Percentiles rank a stretch among this genome's conserved stretches.
These are phyloP conservation scores for Schizotus pectinicornis DNA, from an alignment of 2,888 invertebrate genomes.

Conservation along the genomic window DNA sequence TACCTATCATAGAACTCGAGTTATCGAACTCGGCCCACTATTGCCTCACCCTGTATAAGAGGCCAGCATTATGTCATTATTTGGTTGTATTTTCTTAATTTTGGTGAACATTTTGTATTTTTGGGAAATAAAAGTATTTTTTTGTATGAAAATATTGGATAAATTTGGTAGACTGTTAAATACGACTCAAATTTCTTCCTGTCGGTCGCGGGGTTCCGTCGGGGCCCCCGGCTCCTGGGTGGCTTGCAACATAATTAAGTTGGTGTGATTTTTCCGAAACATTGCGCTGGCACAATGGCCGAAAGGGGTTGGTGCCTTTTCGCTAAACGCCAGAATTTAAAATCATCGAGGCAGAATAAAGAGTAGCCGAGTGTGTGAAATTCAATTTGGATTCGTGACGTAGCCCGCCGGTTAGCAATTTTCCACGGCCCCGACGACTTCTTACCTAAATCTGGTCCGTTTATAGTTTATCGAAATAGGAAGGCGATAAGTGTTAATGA, in stretches of 20 bases:
- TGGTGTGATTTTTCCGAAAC: conserved; percentile 58
- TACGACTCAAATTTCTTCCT: too few species aligned
- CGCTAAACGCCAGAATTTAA: conserved; percentile 47
- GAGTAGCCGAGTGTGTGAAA: conserved; percentile 45
- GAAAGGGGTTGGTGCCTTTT: conserved; percentile 56
- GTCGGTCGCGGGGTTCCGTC: not conserved
- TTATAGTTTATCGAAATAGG: conserved; percentile 32
- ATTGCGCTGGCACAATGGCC: conserved; percentile 52
- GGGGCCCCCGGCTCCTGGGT: conserved; percentile 16
- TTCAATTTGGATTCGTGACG: conserved; percentile 40
- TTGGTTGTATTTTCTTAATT: too few species aligned
- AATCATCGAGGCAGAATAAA: conserved; percentile 44
- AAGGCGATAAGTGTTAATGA: conserved; percentile 36
- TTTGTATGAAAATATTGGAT: too few species aligned
- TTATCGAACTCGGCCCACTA: too few species aligned
- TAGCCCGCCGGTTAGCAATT: conserved; percentile 20
- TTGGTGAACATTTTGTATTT: too few species aligned
- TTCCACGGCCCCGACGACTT: not conserved
- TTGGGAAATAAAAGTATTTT: too few species aligned
- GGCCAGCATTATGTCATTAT: too few species aligned
- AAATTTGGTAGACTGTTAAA: too few species aligned
- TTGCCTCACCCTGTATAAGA: too few species aligned
- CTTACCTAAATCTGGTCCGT: not conserved
- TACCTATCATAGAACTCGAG: too few species aligned
- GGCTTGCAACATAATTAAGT: conserved; percentile 53